phyloP scores from a whole-genome alignment of 2,888 invertebrate genomes.

The Volucella bombylans region DNA sequence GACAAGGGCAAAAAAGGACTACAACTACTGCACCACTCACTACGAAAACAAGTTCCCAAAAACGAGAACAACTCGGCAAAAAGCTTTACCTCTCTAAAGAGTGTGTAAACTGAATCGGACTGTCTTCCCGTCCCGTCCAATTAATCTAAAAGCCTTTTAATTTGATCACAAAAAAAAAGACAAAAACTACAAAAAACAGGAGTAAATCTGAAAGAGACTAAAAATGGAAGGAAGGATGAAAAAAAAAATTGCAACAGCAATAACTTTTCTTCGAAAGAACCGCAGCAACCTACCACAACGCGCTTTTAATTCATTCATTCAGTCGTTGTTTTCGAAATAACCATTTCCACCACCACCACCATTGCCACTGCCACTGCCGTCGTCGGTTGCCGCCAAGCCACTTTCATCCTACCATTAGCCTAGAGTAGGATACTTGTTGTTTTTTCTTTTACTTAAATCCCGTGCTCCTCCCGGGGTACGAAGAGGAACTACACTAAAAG shows the following conservation, averaged over 20 bases:
- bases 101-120: slow-evolving; percentile 40
- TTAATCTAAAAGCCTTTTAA: slow-evolving; percentile 79
- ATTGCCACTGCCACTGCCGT: too few species aligned
- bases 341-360: slow-evolving; percentile 7
- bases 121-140: slow-evolving; percentile 72
- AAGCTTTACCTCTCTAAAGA: neutral
- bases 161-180: slow-evolving; percentile 44
- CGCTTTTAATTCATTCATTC: slow-evolving; percentile 50
- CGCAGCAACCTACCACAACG: slow-evolving; percentile 58
- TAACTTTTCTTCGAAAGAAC: slow-evolving; percentile 30
- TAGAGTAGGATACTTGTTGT: neutral
- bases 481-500: slow-evolving; percentile 9
- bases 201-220: neutral
- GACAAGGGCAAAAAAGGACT: neutral
- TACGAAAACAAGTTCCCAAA: neutral
- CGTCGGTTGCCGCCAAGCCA: too few species aligned
- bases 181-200: too few species aligned
- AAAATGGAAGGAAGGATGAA: neutral
- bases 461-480: neutral
- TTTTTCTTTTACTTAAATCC: neutral
- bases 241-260: slow-evolving; percentile 22
- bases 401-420: neutral
- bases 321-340: slow-evolving; percentile 44
- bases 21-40: neutral
- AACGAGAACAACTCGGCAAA: neutral